A percentile compares a stretch with the other conserved stretches of the same genome.
These are phyloP conservation scores for Coptodon bakossiorum DNA, from an alignment of 2,113 vertebrate species.

Conservation along the genomic window DNA sequence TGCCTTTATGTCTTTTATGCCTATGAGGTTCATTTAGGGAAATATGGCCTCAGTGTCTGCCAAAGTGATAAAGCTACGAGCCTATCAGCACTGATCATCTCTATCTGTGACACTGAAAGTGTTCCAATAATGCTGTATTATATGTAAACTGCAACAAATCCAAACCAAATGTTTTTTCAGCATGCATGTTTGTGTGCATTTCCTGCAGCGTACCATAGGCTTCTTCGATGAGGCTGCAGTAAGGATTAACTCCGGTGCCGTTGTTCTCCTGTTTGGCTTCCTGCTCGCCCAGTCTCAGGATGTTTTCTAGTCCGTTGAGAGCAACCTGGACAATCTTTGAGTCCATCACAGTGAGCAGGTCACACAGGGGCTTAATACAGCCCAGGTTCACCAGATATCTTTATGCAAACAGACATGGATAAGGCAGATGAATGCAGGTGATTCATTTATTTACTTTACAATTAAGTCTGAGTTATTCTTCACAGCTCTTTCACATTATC, in stretches of 20 bases:
- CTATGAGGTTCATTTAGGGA: background rate
- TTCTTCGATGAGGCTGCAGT: slow-evolving; percentile 96
- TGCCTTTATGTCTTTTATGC: background rate
- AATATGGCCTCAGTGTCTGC: background rate
- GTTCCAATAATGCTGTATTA: background rate
- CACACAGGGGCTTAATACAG: slow-evolving; percentile 94
- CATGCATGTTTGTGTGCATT: background rate
- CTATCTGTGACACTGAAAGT: background rate
- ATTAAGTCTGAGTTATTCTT: background rate
- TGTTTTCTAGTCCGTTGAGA: slow-evolving; percentile 92
- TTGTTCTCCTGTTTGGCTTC: slow-evolving; percentile 85
- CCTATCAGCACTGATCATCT: background rate
- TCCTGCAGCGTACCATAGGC: slow-evolving; percentile 81
- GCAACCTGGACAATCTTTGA: slow-evolving; percentile 97
- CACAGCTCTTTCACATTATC: background rate
- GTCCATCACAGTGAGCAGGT: slow-evolving; percentile 97
- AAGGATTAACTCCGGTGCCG: slow-evolving; percentile 86
- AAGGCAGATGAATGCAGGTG: background rate
- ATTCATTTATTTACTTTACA: background rate
- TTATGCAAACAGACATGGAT: background rate
- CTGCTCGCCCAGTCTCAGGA: slow-evolving; percentile 91
- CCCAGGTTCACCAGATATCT: slow-evolving; percentile 94
- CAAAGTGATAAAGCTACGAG: background rate
- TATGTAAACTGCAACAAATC: background rate
- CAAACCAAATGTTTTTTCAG: background rate